Conservation (phyloP, 2,797 vertebrate genomes). For the Lepus oiostolus region DNA sequence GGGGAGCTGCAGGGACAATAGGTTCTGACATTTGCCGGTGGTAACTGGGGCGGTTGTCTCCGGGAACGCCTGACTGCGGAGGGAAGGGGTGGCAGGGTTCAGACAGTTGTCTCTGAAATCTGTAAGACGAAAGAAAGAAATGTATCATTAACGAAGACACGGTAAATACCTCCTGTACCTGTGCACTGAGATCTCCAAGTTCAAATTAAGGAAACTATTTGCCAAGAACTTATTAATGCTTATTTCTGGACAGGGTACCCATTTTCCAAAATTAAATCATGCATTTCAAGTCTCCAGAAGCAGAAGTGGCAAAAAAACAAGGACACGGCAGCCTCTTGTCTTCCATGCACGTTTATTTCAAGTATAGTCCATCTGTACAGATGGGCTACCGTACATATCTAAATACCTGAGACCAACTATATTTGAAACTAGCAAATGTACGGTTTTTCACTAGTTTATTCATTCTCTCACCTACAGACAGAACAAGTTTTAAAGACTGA, state of each 20-base stretch:
- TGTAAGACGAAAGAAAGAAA: conserved; percentile 77
- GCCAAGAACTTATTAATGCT: conserved; percentile 12
- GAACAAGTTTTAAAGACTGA: not conserved
- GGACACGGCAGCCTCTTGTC: not conserved
- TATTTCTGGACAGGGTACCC: conserved; percentile 45
- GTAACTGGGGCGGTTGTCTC: conserved; percentile 93
- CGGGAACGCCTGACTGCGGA: conserved; percentile 90
- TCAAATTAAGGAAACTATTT: conserved; percentile 48
- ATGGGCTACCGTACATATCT: not conserved
- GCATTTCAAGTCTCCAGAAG: not conserved
- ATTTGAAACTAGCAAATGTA: conserved; percentile 3
- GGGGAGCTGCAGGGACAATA: conserved; percentile 90
- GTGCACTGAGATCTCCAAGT: not conserved
- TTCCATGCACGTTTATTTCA: not conserved
- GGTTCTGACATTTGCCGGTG: conserved; percentile 98
- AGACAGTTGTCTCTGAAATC: conserved; percentile 98
- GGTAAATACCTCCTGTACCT: not conserved
- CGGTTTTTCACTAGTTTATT: not conserved
- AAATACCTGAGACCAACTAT: conserved; percentile 8
- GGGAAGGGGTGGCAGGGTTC: conserved; percentile 93
- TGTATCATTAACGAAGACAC: not conserved
- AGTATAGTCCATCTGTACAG: not conserved
- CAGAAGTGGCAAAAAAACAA: not conserved
- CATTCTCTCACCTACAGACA: not conserved
- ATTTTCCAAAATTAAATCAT: not conserved